Conservation (phyloP, 2,888 invertebrate genomes). For the Apotomis capreana region DNA sequence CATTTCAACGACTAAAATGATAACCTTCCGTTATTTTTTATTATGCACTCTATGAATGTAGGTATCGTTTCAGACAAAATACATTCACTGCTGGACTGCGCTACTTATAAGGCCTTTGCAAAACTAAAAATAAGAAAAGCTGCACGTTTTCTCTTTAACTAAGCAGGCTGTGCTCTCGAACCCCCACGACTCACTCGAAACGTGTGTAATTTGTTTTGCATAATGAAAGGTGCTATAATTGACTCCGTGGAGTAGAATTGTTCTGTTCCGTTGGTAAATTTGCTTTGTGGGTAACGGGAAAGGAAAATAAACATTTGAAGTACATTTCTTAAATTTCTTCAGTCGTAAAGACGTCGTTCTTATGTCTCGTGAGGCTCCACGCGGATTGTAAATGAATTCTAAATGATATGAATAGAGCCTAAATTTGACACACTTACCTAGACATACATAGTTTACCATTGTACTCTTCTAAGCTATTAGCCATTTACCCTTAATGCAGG, state of each 20-base stretch:
- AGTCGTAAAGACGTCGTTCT: neutral
- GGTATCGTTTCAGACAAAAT: too few relatives aligned
- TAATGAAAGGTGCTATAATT: conserved; percentile 43
- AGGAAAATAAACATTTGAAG: conserved; percentile 24
- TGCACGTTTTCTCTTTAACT: neutral
- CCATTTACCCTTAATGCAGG: too few relatives aligned
- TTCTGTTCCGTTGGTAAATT: conserved; percentile 31
- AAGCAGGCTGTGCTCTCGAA: conserved; percentile 11
- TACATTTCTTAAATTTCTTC: conserved; percentile 1
- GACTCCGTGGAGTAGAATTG: conserved; percentile 38
- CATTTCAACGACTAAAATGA: too few relatives aligned
- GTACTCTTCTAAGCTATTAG: too few relatives aligned
- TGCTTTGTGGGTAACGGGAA: conserved; percentile 25
- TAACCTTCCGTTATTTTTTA: too few relatives aligned
- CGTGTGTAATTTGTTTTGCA: conserved; percentile 42
- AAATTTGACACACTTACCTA: too few relatives aligned
- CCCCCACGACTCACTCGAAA: conserved; percentile 7
- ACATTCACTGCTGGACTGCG: too few relatives aligned
- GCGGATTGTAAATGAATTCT: neutral
- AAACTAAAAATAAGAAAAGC: neutral
- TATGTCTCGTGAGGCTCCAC: neutral
- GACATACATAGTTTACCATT: too few relatives aligned
- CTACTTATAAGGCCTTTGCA: too few relatives aligned
- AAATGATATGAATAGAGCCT: neutral
- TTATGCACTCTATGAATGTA: too few relatives aligned